Base-by-base conservation (phyloP, 1,140 invertebrate genomes). In the Ceratina japonica region DNA sequence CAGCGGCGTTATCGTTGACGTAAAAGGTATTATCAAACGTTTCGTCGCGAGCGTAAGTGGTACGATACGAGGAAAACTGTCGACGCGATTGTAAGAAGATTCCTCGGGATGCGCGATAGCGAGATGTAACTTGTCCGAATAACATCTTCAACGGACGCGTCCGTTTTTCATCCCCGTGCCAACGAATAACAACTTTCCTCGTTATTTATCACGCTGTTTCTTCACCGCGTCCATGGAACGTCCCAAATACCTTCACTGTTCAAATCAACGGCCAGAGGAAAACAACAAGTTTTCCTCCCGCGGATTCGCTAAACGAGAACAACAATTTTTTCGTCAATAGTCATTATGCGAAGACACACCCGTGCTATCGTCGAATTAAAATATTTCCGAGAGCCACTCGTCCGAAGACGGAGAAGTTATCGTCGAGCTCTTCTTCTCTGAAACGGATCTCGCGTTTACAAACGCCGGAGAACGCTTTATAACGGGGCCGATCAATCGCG, bases 1-100 rank as follows among this genome's bases (percentile, higher is more conserved):
- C 69, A 3, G 13, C 2, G 2, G 62, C 31, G 54, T 59, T 71
- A 71, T 71, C 69, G 31, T 44, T 59, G 54, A 71, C 69, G 20
- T 71, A 18, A 15, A 4, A 3, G 13, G 20, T 31, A 61, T 49
- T 24, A 24, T 59, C 56, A 31, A 31, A 20, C 18, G 20, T 56
- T 37, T 58, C 20, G 2, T 3, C 54, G 54, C 3, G 24, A 12
- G 24, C 31, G 37, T 24, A 49, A 49, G n/a, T 49, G 70, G 24
- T n/a, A 72, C 5, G 5, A 18, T 3, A 0, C 2, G 24, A 15
- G 58, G 22, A 61, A 61, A 27, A 27, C 22, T 24, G 20, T 2
- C 37, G 64, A 12, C 59, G 22, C 22, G 16, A 31, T 31, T 66
- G 22, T 16, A 15, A 27, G 24, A 58, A 5, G 8, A 58, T 58